Base-by-base conservation (phyloP, 1,140 invertebrate genomes). In the Psix sp. region DNA sequence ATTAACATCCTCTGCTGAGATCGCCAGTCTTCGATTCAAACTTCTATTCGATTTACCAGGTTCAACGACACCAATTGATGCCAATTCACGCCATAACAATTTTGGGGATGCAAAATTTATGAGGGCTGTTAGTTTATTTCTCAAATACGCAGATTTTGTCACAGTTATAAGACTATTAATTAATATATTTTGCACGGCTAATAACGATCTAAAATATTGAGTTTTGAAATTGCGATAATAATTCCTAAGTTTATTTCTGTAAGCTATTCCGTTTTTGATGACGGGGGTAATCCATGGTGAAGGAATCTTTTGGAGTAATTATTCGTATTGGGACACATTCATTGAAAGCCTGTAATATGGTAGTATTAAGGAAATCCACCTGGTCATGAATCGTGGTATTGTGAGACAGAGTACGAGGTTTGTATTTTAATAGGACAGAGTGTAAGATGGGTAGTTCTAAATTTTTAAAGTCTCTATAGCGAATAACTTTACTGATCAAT, bases 161-260 rank as follows among this genome's bases (percentile, higher is more conserved):
- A 6, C n/a, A 33, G 5, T n/a, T 6, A 33, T 10, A 6, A 33
- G 5, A n/a, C 10, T 10, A 11, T 33, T 11, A 33, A 33, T 10
- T 33, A 11, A 3, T 10, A 3, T 6, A 5, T 5, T 33, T n/a
- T 33, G 29, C 3, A 5, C 4, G 4, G 4, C 3, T 10, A 33
- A 11, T 33, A 33, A 33, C 2, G 5, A 6, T 7, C 3, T 5
- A 33, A 33, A 33, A 33, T 33, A 33, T 10, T 4, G n/a, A 11
- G 29, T 10, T 33, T 33, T 33, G 10, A 33, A 33, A 2, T 33
- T 10, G 5, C 10, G 5, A n/a, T 7, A 33, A n/a, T 33, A 33
- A 33, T 33, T 33, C 4, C 29, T 5, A n/a, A 33, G 29, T n/a
- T 33, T 33, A 11, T 33, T 33, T 33, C 29, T 33, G 29, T 33